Percentiles rank a stretch among this genome's conserved stretches.
phyloP scores from a whole-genome alignment of 2,113 vertebrate genomes.

The Epinephelus fuscoguttatus region DNA sequence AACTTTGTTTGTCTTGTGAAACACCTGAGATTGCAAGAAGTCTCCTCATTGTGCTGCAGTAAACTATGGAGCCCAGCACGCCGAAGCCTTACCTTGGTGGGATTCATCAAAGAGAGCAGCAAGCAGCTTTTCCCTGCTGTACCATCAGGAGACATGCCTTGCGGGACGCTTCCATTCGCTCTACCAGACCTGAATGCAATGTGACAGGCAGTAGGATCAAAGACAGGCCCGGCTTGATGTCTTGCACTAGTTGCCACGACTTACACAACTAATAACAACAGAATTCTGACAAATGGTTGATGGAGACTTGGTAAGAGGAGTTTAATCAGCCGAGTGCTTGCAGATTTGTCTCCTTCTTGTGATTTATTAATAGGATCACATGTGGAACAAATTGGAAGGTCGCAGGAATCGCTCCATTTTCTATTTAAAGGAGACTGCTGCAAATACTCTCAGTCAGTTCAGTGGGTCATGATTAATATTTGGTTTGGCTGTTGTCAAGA shows the following conservation, averaged over 20 bases:
- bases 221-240: constrained; percentile 43
- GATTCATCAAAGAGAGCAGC: constrained; percentile 72
- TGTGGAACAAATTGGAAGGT: background rate
- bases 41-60: constrained; percentile 1
- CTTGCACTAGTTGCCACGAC: constrained; percentile 19
- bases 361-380: constrained; percentile 18
- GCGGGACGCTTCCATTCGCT: constrained; percentile 62
- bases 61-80: constrained; percentile 47
- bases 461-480: background rate
- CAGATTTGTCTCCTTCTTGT: constrained; percentile 11
- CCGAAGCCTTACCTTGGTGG: constrained; percentile 50
- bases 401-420: background rate
- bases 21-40: background rate
- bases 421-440: background rate
- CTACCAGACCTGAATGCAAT: constrained; percentile 54
- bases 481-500: background rate
- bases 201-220: constrained; percentile 70
- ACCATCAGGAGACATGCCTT: constrained; percentile 69
- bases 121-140: constrained; percentile 65
- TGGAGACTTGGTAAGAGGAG: background rate
- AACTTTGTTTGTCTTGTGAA: constrained; percentile 18
- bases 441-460: background rate
- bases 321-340: constrained; percentile 13
- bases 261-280: constrained; percentile 15
- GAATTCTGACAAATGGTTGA: constrained; percentile 27